Conservation (phyloP, 2,797 vertebrate species). For the Sebastes vulpes region DNA sequence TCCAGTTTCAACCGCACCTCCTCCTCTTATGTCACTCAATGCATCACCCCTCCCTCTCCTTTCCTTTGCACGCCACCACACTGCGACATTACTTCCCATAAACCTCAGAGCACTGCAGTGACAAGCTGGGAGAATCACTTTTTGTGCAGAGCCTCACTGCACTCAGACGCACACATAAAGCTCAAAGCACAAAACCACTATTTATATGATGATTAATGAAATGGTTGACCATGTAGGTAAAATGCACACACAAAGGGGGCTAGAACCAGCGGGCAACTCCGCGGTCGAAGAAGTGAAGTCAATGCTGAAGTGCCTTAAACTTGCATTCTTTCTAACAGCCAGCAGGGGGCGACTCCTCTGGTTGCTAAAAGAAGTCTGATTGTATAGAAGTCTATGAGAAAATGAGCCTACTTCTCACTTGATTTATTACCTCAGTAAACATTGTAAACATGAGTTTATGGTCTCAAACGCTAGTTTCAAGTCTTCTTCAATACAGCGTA, state of each 20-base stretch:
- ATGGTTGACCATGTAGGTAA: neutral
- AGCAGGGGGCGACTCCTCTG: too few relatives aligned
- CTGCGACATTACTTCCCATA: constrained; percentile 8
- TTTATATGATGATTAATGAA: neutral
- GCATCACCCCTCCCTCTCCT: neutral
- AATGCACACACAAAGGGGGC: neutral
- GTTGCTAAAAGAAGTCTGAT: too few relatives aligned
- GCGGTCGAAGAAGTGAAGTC: too few relatives aligned
- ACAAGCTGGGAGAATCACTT: neutral
- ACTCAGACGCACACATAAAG: neutral
- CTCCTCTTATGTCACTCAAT: constrained; percentile 23
- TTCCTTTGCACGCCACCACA: constrained; percentile 1
- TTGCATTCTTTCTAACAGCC: too few relatives aligned
- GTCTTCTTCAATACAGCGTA: too few relatives aligned
- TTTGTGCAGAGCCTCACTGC: neutral
- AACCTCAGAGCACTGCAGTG: constrained; percentile 14
- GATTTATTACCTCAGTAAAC: too few relatives aligned
- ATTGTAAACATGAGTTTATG: too few relatives aligned
- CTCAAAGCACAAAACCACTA: neutral
- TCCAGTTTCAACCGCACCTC: constrained; percentile 33
- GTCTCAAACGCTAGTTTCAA: too few relatives aligned
- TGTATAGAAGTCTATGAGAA: too few relatives aligned
- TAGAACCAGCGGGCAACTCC: too few relatives aligned
- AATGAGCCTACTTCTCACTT: too few relatives aligned
- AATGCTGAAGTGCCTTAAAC: too few relatives aligned